Percentiles rank a stretch among this genome's conserved stretches.
phyloP scores from a whole-genome alignment of 2,797 vertebrate genomes.

The Apodemus agrarius region DNA sequence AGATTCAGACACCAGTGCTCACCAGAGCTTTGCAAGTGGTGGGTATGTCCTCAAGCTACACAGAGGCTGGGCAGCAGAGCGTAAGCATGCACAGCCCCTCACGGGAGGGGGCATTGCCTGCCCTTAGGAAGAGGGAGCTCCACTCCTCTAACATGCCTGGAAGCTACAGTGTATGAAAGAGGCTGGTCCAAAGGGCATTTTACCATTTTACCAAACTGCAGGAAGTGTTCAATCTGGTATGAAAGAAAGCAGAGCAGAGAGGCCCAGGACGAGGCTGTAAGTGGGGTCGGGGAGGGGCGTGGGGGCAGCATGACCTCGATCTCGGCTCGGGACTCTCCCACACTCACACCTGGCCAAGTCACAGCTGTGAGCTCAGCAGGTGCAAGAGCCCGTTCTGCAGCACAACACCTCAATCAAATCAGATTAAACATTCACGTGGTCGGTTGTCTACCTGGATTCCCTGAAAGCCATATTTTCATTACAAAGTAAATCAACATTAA shows the following conservation, averaged over 20 bases:
- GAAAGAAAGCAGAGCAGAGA: neutral
- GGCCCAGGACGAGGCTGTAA: neutral
- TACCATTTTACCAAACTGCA: neutral
- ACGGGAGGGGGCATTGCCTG: neutral
- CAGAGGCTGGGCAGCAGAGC: neutral
- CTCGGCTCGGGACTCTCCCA: neutral
- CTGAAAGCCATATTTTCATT: neutral
- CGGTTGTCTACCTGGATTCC: neutral
- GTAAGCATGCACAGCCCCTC: no score
- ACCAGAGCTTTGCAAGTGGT: neutral
- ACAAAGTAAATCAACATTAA: neutral
- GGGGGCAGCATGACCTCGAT: neutral
- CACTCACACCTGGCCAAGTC: neutral
- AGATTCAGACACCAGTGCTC: neutral
- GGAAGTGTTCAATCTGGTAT: neutral
- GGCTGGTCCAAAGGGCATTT: neutral
- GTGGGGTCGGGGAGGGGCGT: neutral
- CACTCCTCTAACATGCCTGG: rapidly evolving
- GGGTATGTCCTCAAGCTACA: neutral
- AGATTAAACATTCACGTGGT: neutral
- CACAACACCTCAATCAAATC: neutral
- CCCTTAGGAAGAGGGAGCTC: neutral
- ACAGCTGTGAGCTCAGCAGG: neutral
- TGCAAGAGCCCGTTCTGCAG: neutral
- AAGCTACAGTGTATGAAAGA: neutral